A percentile compares a stretch with the other conserved stretches of the same genome.
Evolutionary conservation across 2,797 vertebrate species (phyloP).

Genomic region (Enteromius radiatus): DNA sequence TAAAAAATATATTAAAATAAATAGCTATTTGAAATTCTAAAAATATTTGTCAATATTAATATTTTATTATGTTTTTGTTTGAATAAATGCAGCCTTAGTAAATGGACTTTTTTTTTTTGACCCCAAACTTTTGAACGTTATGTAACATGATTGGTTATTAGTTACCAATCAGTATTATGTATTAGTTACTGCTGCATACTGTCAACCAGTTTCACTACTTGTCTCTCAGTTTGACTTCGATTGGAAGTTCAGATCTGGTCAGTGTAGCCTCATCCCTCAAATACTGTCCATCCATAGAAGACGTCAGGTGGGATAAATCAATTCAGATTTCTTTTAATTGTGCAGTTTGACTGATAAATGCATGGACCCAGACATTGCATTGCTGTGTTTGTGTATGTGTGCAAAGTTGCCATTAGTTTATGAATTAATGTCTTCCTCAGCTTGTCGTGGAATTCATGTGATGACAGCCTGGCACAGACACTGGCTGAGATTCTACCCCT

Average conservation of each 20-base stretch:
- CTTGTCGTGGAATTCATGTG: conserved; percentile 87
- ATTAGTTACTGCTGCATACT: not conserved
- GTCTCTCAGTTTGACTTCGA: conserved; percentile 72
- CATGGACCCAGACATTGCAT: not conserved
- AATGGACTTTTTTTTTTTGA: not conserved
- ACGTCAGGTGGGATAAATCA: conserved; percentile 63
- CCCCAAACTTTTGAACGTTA: not conserved
- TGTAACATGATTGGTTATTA: not conserved
- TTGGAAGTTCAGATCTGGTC: conserved; percentile 78
- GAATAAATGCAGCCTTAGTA: not conserved
- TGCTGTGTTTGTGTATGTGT: conserved; percentile 6
- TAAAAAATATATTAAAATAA: not conserved
- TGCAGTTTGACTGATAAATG: conserved; percentile 14
- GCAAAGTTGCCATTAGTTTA: not conserved
- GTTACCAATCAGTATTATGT: not conserved
- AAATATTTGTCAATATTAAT: not conserved
- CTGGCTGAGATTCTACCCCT: conserved; percentile 77
- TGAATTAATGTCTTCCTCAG: conserved; percentile 68
- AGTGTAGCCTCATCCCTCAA: conserved; percentile 71
- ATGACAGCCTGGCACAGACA: conserved; percentile 77
- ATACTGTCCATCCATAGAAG: conserved; percentile 82
- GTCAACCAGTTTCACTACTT: conserved; percentile 1
- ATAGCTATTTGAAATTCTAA: not conserved
- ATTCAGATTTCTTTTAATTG: not conserved
- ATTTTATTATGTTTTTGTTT: not conserved